Conservation (phyloP, 2,113 vertebrate species). For the Cyanistes caeruleus region DNA sequence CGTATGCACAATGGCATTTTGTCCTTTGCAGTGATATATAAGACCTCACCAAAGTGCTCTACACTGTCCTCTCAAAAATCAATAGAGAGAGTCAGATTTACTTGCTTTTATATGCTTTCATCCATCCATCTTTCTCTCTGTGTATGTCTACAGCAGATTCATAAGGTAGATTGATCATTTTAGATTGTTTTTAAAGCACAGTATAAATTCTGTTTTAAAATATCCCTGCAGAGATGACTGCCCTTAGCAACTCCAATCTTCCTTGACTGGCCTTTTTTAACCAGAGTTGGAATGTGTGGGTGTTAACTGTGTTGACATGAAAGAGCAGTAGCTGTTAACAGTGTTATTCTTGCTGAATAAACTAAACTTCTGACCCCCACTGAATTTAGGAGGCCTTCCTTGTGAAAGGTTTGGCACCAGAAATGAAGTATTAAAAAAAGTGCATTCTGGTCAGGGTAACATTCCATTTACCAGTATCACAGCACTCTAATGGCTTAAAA, state of each 20-base stretch:
- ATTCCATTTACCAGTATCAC: slow-evolving; percentile 33
- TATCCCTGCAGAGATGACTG: slow-evolving; percentile 16
- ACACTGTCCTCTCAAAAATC: slow-evolving; percentile 33
- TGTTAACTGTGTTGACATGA: slow-evolving; percentile 62
- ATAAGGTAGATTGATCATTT: not conserved
- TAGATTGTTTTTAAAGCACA: slow-evolving; percentile 50
- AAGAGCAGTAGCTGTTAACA: slow-evolving; percentile 70
- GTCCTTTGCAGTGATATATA: slow-evolving; percentile 32
- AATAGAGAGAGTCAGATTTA: not conserved
- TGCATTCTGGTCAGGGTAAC: slow-evolving; percentile 21
- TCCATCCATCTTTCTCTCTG: slow-evolving; percentile 19
- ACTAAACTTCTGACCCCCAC: slow-evolving; percentile 72
- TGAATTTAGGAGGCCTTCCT: slow-evolving; percentile 65
- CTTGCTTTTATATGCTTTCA: slow-evolving; percentile 20
- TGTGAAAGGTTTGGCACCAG: slow-evolving; percentile 25
- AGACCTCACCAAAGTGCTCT: slow-evolving; percentile 39
- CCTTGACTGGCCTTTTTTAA: slow-evolving; percentile 42
- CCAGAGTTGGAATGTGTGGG: slow-evolving; percentile 43
- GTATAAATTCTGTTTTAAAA: slow-evolving; percentile 66
- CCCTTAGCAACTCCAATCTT: not conserved
- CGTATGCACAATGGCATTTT: not conserved
- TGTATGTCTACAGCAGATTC: slow-evolving; percentile 25
- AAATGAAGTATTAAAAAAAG: slow-evolving; percentile 17
- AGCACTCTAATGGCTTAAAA: slow-evolving; percentile 2
- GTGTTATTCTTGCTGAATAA: slow-evolving; percentile 75